Base-by-base conservation (phyloP, 2,797 vertebrate species). In the Cetoscarus ocellatus region DNA sequence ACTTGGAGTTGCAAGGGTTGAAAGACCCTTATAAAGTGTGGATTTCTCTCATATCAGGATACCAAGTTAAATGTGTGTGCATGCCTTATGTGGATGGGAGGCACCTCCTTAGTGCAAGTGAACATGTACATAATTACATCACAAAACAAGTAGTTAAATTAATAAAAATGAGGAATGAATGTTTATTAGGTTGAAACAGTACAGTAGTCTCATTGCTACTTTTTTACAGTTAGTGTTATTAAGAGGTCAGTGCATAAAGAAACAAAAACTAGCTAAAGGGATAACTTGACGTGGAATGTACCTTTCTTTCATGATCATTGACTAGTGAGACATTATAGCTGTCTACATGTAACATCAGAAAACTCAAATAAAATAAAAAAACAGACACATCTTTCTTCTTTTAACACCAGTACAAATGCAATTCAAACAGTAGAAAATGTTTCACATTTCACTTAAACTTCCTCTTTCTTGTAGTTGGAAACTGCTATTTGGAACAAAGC, bases 131-230 rank as follows among this genome's bases (percentile, higher is more conserved):
- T 4, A 27, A 27, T 27, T 2, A 27, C 27, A 27, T 27, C 27
- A 27, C 7, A 39, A 39, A 39, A n/a, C 3, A 6, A 52, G 3
- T 79, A 60, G 69, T 66, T 13, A 3, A 34, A 44, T 71, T 58
- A 64, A 67, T 80, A 79, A 65, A 90, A 91, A 90, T 79, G 67
- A 77, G 58, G 55, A 88, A 90, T 83, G 27, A 80, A 68, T 80
- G 61, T 92, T 92, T 92, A 91, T 89, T 93, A 59, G 54, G 38
- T 65, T 84, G 79, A 70, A 78, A 89, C 82, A 82, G 84, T 83
- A 17, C 6, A 18, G 84, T 62, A 49, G 74, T 85, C 59, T 84
- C 75, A 79, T 82, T 81, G 80, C 82, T 89, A 77, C 77, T 79
- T 59, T 17, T 70, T 79, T 68, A 86, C 86, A 88, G 66, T 70